Base-by-base conservation (phyloP, 2,888 invertebrate genomes). In the Eupithecia subfuscata region DNA sequence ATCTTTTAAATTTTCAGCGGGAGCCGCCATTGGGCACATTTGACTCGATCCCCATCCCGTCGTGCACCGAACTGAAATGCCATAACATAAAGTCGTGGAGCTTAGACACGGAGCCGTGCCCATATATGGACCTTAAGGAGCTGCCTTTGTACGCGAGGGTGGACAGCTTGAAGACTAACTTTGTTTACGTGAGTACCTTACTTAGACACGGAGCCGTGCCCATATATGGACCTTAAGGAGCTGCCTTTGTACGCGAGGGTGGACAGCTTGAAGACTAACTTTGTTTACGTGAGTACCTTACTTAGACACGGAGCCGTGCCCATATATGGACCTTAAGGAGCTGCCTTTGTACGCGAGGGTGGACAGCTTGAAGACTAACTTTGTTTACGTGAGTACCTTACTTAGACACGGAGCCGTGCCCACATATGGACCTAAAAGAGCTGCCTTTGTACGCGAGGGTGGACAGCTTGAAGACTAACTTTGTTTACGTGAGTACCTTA, bases 161-260 rank as follows among this genome's bases (percentile, higher is more conserved):
- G 70, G 97, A 98, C 91, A 96, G 97, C 87, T 92, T 98, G 70
- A 96, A 97, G 81, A 97, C 97, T 2, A 97, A 97, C 90, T 98
- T 56, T 56, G 52, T 56, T 22, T 97, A 97, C 91, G 98, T 98
- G 90, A 95, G 96, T 96, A 83, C 60, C 45, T 25, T 0, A 37
- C 25, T 64, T 16, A 43, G 18, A 30, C 18, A 48, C 18, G 7
- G 48, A 18, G 48, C 45, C 16, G 16, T 4, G 45, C 1, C 16
- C 45, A 45, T 12, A 3, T 30, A 3, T 30, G 30, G 30, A 45
- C 45, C 11, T 40, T 12, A 12, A 40, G 40, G 12, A 40, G 40
- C 34, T 34, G 34, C 34, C 34, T 34, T 34, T 34, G 30, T 30
- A 30, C 85, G 96, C 98, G 1, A 96, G 97, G 81, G 95, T 98